A percentile compares a stretch with the other conserved stretches of the same genome.
These are phyloP conservation scores for Drosophila bocki DNA, from an alignment of 1,140 invertebrate species.

Conservation along the genomic window DNA sequence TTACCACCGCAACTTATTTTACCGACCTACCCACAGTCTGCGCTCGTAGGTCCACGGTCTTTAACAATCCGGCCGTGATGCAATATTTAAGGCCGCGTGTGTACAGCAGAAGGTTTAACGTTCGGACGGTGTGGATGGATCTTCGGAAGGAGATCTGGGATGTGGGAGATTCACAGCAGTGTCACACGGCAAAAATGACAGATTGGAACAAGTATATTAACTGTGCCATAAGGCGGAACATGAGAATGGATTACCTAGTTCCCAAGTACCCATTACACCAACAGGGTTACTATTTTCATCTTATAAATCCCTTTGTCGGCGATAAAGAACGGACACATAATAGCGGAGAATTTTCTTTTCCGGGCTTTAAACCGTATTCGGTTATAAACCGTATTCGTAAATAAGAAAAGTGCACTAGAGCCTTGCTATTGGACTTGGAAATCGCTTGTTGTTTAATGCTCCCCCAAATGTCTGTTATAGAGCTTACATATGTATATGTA, in stretches of 20 bases:
- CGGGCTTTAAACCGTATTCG: too few species aligned
- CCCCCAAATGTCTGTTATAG: too few species aligned
- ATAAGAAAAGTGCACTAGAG: too few species aligned
- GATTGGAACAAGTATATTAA: not conserved
- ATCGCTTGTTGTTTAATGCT: too few species aligned
- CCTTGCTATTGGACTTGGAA: too few species aligned
- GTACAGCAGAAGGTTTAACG: rapidly evolving
- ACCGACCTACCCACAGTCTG: not conserved
- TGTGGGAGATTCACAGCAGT: not conserved
- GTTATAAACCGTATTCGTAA: too few species aligned
- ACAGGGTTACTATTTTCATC: not conserved
- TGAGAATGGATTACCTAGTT: not conserved
- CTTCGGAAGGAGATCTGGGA: not conserved
- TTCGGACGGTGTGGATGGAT: not conserved
- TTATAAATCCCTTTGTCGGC: too few species aligned
- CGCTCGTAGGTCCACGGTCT: not conserved
- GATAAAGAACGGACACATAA: too few species aligned
- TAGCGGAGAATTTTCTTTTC: too few species aligned
- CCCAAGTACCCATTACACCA: not conserved
- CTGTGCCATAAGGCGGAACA: not conserved
- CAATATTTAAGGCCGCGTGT: not conserved
- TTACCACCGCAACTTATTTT: too few species aligned
- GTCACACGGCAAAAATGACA: not conserved
- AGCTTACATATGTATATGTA: too few species aligned
- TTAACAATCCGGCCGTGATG: rapidly evolving